phyloP scores from a whole-genome alignment of 1,140 invertebrate species.

The Anoplolepis gracilipes region DNA sequence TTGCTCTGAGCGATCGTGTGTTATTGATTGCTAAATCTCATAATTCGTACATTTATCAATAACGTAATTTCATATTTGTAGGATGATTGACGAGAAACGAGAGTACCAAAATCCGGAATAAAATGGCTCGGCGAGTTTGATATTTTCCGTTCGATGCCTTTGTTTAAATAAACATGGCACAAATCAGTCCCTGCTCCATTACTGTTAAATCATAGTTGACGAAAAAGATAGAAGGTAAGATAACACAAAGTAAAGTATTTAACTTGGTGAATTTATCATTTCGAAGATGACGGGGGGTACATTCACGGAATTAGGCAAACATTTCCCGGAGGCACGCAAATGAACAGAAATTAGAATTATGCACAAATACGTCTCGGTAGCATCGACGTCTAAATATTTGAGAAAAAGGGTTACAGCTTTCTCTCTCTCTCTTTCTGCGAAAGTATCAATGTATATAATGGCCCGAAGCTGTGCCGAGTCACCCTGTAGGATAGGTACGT shows the following conservation, averaged over 20 bases:
- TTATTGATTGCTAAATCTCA: neutral
- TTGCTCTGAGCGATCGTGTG: neutral
- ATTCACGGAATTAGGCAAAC: slow-evolving; percentile 29
- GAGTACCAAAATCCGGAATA: neutral
- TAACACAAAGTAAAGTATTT: slow-evolving; percentile 47
- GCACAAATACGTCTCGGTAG: slow-evolving; percentile 61
- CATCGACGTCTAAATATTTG: slow-evolving; percentile 27
- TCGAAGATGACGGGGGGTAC: neutral
- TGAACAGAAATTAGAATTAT: slow-evolving; percentile 51
- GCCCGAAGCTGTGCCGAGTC: neutral
- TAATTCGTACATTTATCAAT: neutral
- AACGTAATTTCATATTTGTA: too few relatives aligned
- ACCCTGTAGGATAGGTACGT: slow-evolving; percentile 44
- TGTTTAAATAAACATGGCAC: too few relatives aligned
- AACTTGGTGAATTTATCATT: slow-evolving; percentile 21
- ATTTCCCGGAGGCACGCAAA: neutral
- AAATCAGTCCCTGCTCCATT: neutral
- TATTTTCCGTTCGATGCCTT: too few relatives aligned
- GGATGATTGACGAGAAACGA: neutral
- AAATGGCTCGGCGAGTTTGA: neutral
- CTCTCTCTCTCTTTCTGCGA: neutral
- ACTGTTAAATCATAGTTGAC: neutral
- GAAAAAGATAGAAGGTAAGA: slow-evolving; percentile 33
- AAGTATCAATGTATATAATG: slow-evolving; percentile 69
- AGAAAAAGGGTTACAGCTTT: slow-evolving; percentile 20